Base-by-base conservation (phyloP, 2,113 vertebrate genomes). In the Brienomyrus longianalis region DNA sequence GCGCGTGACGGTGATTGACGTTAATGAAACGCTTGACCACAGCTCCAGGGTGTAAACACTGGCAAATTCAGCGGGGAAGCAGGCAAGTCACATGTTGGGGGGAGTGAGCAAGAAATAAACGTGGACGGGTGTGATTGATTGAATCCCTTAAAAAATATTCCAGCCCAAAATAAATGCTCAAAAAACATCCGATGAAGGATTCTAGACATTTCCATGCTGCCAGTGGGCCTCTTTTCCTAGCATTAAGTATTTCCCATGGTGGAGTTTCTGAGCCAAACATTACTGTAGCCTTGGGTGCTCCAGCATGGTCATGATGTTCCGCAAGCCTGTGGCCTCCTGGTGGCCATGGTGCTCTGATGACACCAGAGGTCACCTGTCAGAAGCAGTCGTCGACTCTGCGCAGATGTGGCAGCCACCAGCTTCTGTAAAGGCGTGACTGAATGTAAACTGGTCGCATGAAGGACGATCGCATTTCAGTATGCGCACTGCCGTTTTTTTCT, bases 11-110 rank as follows among this genome's bases (percentile, higher is more conserved):
- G 92, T 95, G 96, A 96, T 95, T 96, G 95, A 96, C 95, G 84
- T 93, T 96, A 95, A 96, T 96, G 95, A 95, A 96, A 95, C 95
- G 93, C 66, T 91, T 92, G 93, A 93, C 92, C 90, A 90, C 88
- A 90, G 54, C 93, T 43, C 80, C 91, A 39, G 91, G 93, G 93
- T 93, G 92, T 93, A 91, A 95, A 92, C 93, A 93, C 93, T 91
- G 74, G 70, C 62, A 47, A 47, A 50, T 83, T n/a, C 39, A 27
- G 3, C 19, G 59, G 90, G 92, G 93, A 92, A 87, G 92, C 92
- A 89, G 90, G 48, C 5, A 91, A 92, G 90, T 91, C 90, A 93
- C 91, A 91, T 91, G 48, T 92, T 91, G 88, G 92, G 93, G 92
- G 23, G 92, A 48, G 88, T 92, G 92, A 91, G 51, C 23, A 93